Base-by-base conservation (phyloP, 2,888 invertebrate species). In the Agapostemon virescens region DNA sequence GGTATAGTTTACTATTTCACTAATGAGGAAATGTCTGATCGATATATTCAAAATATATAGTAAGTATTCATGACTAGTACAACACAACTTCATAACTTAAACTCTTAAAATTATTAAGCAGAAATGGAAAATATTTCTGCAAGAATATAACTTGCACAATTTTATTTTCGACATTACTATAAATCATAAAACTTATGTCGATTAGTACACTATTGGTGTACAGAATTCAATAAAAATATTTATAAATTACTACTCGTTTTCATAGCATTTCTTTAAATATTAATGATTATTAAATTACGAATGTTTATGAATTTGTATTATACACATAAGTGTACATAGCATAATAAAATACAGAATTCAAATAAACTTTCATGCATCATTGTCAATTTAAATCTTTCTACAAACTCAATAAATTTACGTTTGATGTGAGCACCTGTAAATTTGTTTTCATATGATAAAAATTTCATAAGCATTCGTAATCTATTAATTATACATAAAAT, bases 181-280 rank as follows among this genome's bases (percentile, higher is more conserved):
- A 55, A 75, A 69, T 55, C 26, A 58, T 63, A 76, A 84, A 13
- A 64, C 5, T 52, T 55, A 52, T 64, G 40, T 67, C 66, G 45
- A 36, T 17, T 71, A 45, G 72, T 82, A n/a, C n/a, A n/a, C n/a
- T n/a, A n/a, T 82, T 84, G 85, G 78, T 82, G 79, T 82, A 73
- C 55, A 33, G 66, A 40, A 64, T 67, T 23, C 64, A 84, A 81
- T 70, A 70, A 81, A 81, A 33, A 61, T 61, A 17, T 58, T 45
- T 36, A 58, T 33, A 17, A 70, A 55, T 58, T 26, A 33, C 26
- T 42, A 33, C 26, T 71, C 20, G 3, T 33, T n/a, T 7, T 55
- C 26, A 40, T 33, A 61, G 42, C 36, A 33, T 17, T 55, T 70
- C 17, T 69, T 49, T 11, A 70, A 36, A 52, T 64, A 33, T 40